Conservation (phyloP, 2,888 invertebrate species). For the Aproaerema taeniolella region DNA sequence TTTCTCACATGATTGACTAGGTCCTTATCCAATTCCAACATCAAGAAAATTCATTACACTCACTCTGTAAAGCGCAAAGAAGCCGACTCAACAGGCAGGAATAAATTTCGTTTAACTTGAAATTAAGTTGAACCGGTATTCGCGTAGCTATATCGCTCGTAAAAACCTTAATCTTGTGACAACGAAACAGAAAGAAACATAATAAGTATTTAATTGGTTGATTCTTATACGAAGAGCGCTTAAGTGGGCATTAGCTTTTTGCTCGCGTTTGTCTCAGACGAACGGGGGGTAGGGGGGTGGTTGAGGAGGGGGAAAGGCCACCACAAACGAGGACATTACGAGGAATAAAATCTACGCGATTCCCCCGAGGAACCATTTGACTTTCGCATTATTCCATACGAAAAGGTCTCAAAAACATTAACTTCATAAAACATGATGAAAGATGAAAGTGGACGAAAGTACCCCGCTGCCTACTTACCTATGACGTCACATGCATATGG, state of each 20-base stretch:
- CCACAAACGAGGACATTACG: conserved; percentile 9
- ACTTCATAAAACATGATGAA: too few relatives aligned
- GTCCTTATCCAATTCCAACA: neutral
- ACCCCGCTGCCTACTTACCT: too few relatives aligned
- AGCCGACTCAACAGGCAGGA: neutral
- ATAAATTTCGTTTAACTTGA: neutral
- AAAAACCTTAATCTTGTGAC: neutral
- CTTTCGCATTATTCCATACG: conserved; percentile 7
- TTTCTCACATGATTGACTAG: neutral
- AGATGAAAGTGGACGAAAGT: too few relatives aligned
- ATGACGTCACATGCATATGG: too few relatives aligned
- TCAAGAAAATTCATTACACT: neutral
- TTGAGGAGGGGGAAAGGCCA: neutral
- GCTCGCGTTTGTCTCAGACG: conserved; percentile 7
- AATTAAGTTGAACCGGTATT: too few relatives aligned
- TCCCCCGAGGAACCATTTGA: conserved; percentile 10
- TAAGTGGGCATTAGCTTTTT: conserved; percentile 24
- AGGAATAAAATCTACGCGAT: conserved; percentile 11
- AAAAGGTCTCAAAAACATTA: too few relatives aligned
- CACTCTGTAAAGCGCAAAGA: neutral
- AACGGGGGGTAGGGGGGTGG: neutral
- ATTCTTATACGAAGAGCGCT: conserved; percentile 18
- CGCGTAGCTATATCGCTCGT: neutral
- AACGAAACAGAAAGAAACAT: conserved; percentile 7
- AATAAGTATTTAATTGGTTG: conserved; percentile 17